Evolutionary conservation across 2,888 invertebrate species (phyloP), one percentile per base, ranked within the genome.

Genomic region (Chrysolina haemoptera): DNA sequence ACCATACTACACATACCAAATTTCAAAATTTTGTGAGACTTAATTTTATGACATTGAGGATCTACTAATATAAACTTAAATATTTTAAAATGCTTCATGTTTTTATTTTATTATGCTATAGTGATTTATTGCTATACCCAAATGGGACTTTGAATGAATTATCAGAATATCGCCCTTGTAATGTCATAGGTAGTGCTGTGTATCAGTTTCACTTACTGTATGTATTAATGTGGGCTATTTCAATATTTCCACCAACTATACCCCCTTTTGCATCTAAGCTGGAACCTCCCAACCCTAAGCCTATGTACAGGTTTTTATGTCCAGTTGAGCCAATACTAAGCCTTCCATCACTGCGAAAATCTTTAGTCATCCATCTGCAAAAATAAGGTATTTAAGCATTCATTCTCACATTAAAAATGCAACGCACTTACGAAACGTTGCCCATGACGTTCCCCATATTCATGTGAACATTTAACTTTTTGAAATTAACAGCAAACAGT

Each of bases 391-490:
- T 20, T 35, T n/a, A 55, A 14, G 40, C 20, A 22, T 8, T 53
- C 10, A 53, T 35, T 14, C 20, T 10, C 20, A 10, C 48, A 9
- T 27, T 50, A 9, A 10, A 14, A n/a, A 16, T 53, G 4, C n/a
- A 70, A 16, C 43, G 20, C 59, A 80, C 82, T 79, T 80, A 84
- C 93, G 92, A 93, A 73, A 98, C 98, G 86, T 98, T 98, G 14
- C 99, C 99, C 98, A 99, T 99, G 0, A 99, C 98, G 86, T 99
- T 99, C 55, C 98, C 98, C 98, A 99, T 99, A 88, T 99, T 99
- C 95, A 99, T 98, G 86, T 97, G 96, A 11, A 99, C 96, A 87
- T 98, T 98, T 68, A 99, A 91, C 83, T 96, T 94, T 62, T 98
- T 97, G 87, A 99, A 97, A 89, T 98, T 98, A 55, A 99, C 95